A percentile compares a stretch with the other conserved stretches of the same genome.
Conservation (phyloP, 64 coral and sea anemone species). For the Platygyra sinensis region DNA sequence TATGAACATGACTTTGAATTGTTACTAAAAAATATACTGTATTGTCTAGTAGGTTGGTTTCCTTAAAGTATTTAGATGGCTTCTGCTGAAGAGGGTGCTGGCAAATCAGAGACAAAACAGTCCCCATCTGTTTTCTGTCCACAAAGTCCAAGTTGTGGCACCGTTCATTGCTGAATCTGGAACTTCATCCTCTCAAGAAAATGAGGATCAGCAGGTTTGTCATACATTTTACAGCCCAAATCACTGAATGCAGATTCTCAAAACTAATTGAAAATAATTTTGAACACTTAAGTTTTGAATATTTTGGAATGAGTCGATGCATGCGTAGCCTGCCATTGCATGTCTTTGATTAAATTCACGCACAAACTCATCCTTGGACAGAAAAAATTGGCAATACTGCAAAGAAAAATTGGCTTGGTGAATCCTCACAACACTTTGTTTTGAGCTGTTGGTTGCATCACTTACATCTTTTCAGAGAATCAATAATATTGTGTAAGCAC, state of each 20-base stretch:
- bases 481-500: too few species aligned
- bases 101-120: neutral
- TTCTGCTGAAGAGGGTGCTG: neutral
- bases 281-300: too few species aligned
- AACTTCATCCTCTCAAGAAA: neutral
- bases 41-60: neutral
- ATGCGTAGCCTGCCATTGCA: neutral
- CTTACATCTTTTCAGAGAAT: too few species aligned
- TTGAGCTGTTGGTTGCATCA: too few species aligned
- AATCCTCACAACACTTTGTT: too few species aligned
- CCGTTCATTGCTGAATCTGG: conserved; percentile 28
- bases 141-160: conserved; percentile 40
- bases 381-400: neutral
- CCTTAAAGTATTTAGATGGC: neutral
- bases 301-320: too few species aligned
- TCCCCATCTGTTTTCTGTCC: neutral
- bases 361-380: neutral
- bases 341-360: neutral
- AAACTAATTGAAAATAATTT: too few species aligned
- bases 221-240: neutral
- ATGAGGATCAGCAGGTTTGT: conserved; percentile 32
- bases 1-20: too few species aligned
- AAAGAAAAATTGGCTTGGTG: neutral
- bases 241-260: neutral
- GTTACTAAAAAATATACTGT: neutral